These are phyloP conservation scores for Nilaparvata lugens DNA, from an alignment of 1,140 invertebrate species.

Conservation along the genomic window DNA sequence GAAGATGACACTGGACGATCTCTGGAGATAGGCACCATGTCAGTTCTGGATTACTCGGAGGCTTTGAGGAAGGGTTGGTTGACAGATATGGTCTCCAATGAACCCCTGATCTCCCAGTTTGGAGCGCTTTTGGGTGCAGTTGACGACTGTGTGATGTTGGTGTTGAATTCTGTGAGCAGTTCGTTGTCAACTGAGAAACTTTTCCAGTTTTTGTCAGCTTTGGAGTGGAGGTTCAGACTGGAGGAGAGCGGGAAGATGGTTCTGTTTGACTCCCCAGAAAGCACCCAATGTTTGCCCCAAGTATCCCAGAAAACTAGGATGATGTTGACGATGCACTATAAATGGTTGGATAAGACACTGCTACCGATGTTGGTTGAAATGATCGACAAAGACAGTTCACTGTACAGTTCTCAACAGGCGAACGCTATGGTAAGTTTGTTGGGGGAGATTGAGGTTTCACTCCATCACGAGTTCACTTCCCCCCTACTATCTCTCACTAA, in stretches of 20 bases:
- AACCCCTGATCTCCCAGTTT: background rate
- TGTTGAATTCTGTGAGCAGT: background rate
- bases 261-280: slow-evolving; percentile 1
- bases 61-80: slow-evolving; percentile 10
- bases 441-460: background rate
- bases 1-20: background rate
- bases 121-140: background rate
- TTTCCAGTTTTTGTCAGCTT: slow-evolving; percentile 9
- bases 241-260: background rate
- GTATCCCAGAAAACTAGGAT: slow-evolving; percentile 13
- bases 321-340: slow-evolving; percentile 20
- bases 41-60: slow-evolving; percentile 32
- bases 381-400: background rate
- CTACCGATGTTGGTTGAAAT: slow-evolving; percentile 16
- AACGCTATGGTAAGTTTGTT: background rate
- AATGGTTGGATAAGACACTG: slow-evolving; percentile 23
- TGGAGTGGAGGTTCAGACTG: slow-evolving; percentile 19
- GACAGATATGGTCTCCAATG: background rate
- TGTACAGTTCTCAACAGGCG: slow-evolving; percentile 2
- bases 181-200: background rate
- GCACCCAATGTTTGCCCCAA: slow-evolving; percentile 1
- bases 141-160: background rate
- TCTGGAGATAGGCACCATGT: slow-evolving; percentile 22
- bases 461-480: background rate
- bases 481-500: slow-evolving; percentile 7